Base-by-base conservation (phyloP, 2,797 vertebrate genomes). In the Echeneis naucrates region DNA sequence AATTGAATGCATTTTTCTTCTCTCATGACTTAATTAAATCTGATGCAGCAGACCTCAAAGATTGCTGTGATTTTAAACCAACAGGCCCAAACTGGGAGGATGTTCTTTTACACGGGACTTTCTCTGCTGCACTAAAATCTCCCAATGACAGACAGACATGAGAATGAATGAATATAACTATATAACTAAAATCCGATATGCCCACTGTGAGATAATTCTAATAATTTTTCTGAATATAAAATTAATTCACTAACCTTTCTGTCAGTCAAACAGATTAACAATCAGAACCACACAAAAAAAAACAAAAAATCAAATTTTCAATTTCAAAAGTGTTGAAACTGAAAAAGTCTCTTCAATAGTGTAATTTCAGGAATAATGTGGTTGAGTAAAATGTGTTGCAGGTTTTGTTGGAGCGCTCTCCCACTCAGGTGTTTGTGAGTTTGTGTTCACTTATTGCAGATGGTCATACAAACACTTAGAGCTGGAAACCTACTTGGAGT, bases 1-100 rank as follows among this genome's bases (percentile, higher is more conserved):
- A 9, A 68, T 53, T 63, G 62, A 71, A 72, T 2, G 24, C 16
- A 32, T 51, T 14, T 42, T 13, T 59, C 50, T 44, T 12, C 14
- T 42, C 7, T 45, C 48, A 53, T 57, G 54, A 13, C 24, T 8
- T 13, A 50, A 19, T 38, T 38, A 30, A 38, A 30, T 10, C 13
- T 23, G 9, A 23, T 9, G 32, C 21, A 40, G 10, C 13, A 38
- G 32, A n/a, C 9, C 8, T 12, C n/a, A 47, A 12, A 21, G 4
- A 11, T 42, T 19, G 17, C 13, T 19, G 5, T 42, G n/a, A n/a
- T n/a, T n/a, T n/a, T n/a, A n/a, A n/a, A n/a, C n/a, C n/a, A n/a
- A n/a, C n/a, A n/a, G n/a, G n/a, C n/a, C n/a, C n/a, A n/a, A n/a
- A n/a, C n/a, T n/a, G n/a, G n/a, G n/a, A n/a, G n/a, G n/a, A n/a